These are phyloP conservation scores for Lithobates sylvaticus DNA, from an alignment of 2,797 vertebrate species.

Conservation along the genomic window DNA sequence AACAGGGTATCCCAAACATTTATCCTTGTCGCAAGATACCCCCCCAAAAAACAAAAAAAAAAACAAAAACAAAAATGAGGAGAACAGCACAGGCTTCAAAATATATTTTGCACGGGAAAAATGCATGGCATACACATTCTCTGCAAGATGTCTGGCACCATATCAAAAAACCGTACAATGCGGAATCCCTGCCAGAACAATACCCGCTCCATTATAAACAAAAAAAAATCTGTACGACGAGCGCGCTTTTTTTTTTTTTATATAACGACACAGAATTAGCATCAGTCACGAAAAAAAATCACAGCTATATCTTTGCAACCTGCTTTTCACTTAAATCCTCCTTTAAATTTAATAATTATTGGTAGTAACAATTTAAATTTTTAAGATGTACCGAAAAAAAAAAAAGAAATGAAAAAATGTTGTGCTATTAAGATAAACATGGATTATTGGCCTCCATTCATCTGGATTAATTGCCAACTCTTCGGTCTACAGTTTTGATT, in stretches of 20 bases:
- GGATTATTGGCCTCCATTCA: no score
- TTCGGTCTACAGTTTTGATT: neutral
- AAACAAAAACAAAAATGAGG: neutral
- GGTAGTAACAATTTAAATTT: no score
- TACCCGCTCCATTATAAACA: slow-evolving; percentile 76
- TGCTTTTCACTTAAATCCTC: no score
- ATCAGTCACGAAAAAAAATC: neutral
- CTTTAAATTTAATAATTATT: no score
- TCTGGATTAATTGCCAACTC: neutral
- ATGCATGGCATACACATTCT: slow-evolving; percentile 74
- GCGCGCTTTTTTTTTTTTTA: slow-evolving; percentile 48
- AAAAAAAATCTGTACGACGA: slow-evolving; percentile 71
- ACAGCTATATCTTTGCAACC: no score
- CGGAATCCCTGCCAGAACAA: slow-evolving; percentile 81
- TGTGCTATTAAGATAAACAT: no score
- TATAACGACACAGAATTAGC: slow-evolving; percentile 58
- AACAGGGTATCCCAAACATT: neutral
- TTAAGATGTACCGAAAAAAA: no score
- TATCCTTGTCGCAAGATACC: no score
- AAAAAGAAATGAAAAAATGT: no score
- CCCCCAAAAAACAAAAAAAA: neutral
- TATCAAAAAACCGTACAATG: slow-evolving; percentile 85
- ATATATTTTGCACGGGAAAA: slow-evolving; percentile 73
- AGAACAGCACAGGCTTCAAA: slow-evolving; percentile 40
- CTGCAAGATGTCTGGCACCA: slow-evolving; percentile 85